Conservation (phyloP, 2,113 vertebrate species). For the Hyaena hyaena region DNA sequence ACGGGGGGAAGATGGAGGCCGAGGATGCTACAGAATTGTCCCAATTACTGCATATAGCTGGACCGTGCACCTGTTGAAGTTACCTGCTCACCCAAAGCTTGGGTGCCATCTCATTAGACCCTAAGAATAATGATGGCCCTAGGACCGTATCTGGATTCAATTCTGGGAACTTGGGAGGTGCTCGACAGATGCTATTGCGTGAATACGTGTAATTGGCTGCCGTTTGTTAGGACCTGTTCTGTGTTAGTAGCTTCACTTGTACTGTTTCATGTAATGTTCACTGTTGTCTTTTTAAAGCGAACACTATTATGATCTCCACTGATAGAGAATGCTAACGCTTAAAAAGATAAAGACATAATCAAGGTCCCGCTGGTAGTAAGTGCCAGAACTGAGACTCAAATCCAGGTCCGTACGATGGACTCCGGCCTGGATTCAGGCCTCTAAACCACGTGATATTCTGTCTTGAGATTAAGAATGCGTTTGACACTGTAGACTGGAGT, state of each 20-base stretch:
- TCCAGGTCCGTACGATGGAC: neutral
- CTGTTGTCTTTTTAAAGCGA: neutral
- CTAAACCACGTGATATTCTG: neutral
- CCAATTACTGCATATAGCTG: accelerated
- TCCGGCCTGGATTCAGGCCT: neutral
- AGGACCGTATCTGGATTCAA: too few species aligned
- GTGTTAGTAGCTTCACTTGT: neutral
- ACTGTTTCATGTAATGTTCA: accelerated
- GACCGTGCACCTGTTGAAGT: neutral
- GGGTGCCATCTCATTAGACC: neutral
- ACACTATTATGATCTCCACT: neutral
- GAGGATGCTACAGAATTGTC: too few species aligned
- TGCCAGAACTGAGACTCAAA: neutral
- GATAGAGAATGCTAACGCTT: neutral
- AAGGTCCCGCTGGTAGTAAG: neutral
- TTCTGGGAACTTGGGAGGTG: neutral
- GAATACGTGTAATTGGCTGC: neutral
- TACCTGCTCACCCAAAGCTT: neutral
- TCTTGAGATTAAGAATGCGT: neutral
- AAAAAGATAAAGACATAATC: neutral
- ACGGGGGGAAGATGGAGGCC: neutral
- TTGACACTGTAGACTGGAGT: neutral
- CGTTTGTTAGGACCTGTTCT: neutral
- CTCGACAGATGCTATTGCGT: neutral
- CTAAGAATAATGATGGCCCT: neutral